Evolutionary conservation across 2,888 invertebrate genomes (phyloP).

Genomic region (Magallana nippona): DNA sequence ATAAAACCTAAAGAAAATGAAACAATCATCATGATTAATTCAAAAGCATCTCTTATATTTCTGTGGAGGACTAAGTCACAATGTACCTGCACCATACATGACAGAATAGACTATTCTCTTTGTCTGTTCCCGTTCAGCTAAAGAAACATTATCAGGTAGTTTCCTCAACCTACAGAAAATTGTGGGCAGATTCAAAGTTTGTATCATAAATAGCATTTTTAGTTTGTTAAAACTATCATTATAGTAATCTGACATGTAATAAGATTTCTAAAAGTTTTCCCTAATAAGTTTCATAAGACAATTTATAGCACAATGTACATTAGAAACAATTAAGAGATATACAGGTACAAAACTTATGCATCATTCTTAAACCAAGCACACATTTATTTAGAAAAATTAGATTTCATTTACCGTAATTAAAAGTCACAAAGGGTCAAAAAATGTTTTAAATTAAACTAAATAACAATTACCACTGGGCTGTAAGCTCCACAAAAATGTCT

Average conservation of each 20-base stretch:
- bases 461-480: constrained; percentile 73
- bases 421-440: neutral
- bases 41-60: too few species aligned
- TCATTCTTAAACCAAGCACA: neutral
- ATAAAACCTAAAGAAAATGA: too few species aligned
- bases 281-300: neutral
- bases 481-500: constrained; percentile 74
- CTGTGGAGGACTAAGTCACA: too few species aligned
- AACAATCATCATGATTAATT: too few species aligned
- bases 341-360: neutral
- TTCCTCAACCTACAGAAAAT: constrained; percentile 67
- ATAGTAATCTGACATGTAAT: too few species aligned
- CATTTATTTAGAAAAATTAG: neutral
- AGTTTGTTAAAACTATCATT: too few species aligned
- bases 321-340: neutral
- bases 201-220: too few species aligned
- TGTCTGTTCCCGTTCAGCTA: constrained; percentile 74
- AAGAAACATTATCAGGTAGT: constrained; percentile 57
- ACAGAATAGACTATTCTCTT: constrained; percentile 78
- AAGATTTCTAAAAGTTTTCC: neutral
- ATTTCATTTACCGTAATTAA: neutral
- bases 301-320: too few species aligned
- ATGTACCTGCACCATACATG: constrained; percentile 77
- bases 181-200: neutral
- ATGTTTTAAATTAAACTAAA: neutral